phyloP scores from a whole-genome alignment of 2,888 invertebrate species.

The Lasioglossum malachurum region DNA sequence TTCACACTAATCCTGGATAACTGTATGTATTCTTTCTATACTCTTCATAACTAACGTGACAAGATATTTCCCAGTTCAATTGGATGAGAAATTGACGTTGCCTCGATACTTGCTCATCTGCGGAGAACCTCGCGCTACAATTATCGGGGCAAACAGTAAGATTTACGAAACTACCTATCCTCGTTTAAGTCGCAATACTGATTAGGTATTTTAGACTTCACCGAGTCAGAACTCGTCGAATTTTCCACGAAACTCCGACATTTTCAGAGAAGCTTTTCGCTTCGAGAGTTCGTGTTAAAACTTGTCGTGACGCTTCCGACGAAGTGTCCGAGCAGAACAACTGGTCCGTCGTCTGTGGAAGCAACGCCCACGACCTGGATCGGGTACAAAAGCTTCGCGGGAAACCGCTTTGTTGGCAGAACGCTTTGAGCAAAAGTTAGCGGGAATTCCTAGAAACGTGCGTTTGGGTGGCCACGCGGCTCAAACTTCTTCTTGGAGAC shows the following conservation, averaged over 20 bases:
- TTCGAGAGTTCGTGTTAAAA: neutral
- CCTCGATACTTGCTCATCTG: neutral
- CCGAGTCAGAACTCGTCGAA: neutral
- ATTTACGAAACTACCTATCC: too few species aligned
- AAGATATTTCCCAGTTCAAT: neutral
- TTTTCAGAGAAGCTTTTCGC: neutral
- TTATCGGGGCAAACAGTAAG: neutral
- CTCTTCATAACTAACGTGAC: neutral
- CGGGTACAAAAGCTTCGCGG: conserved; percentile 31
- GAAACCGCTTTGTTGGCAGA: conserved; percentile 43
- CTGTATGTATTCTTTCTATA: neutral
- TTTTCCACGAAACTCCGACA: neutral
- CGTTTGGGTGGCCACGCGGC: neutral
- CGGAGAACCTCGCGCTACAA: neutral
- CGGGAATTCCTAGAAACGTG: conserved; percentile 52
- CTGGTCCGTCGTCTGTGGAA: conserved; percentile 30
- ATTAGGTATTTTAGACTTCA: neutral
- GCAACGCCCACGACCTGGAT: conserved; percentile 50
- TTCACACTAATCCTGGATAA: neutral
- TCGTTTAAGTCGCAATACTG: too few species aligned
- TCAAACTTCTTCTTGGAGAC: neutral
- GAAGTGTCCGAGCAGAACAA: conserved; percentile 10
- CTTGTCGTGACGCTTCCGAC: conserved; percentile 7
- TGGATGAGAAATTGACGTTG: neutral
- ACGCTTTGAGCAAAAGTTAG: neutral